Evolutionary conservation across 2,888 invertebrate species (phyloP), one percentile per base, ranked within the genome.

Genomic region (Diaprepes abbreviatus): DNA sequence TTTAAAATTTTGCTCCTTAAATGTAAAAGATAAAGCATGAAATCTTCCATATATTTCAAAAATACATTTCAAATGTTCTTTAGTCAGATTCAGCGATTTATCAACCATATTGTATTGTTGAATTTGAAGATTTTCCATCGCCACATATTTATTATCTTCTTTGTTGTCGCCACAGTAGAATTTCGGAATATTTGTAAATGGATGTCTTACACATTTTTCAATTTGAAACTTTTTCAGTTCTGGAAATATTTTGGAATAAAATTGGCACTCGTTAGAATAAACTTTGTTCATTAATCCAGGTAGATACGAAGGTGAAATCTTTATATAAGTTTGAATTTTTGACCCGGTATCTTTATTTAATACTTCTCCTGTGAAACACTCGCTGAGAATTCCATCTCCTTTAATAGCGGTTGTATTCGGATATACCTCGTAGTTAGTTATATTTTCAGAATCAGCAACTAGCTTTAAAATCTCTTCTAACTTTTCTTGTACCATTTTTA

Each of bases 361-460:
- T 7, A 75, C 21, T 7, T 67, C 58, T 14, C 68, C 50, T 16
- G 63, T 67, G 21, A 38, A 54, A 19, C 70, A 48, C 7, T 73
- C 70, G 6, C 73, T 66, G 1, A 71, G n/a, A 28, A 63, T 73
- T 14, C 74, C 74, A 36, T 72, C 69, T 14, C 72, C 75, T 31
- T 55, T 67, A 7, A 58, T 12, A 9, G 19, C 24, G 7, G 33
- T 33, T 38, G 35, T 0, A 17, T 66, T 21, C 1, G 24, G 14
- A 2, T 14, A 10, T 3, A 66, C 7, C 12, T 57, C 36, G 12
- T 50, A 66, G 12, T 66, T 58, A n/a, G 36, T 36, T 19, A 55
- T 4, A 7, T 17, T n/a, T 55, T 55, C n/a, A 12, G n/a, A 36
- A 1, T 55, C 55, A 19, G 36, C 55, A 10, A 63, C 54, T 6